phyloP scores from a whole-genome alignment of 1,140 invertebrate genomes.

The Oscheius sp. region DNA sequence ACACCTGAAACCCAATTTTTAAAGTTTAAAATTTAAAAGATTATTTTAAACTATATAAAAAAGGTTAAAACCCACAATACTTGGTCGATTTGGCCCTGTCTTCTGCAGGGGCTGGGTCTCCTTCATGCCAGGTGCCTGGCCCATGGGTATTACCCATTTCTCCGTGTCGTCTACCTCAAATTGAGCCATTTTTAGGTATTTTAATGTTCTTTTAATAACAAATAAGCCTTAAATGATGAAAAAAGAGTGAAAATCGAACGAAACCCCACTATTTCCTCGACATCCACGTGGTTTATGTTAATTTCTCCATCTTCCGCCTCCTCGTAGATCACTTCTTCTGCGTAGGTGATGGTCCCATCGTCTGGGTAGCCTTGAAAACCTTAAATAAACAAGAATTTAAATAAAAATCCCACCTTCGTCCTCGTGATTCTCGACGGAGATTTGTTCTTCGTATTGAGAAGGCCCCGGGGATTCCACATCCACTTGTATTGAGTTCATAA shows the following conservation, averaged over 20 bases:
- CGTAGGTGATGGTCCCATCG: too few relatives aligned
- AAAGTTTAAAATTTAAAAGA: background rate
- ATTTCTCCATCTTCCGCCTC: background rate
- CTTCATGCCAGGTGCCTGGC: background rate
- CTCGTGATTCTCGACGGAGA: too few relatives aligned
- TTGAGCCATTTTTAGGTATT: too few relatives aligned
- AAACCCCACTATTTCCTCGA: background rate
- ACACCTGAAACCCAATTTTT: background rate
- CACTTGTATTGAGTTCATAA: too few relatives aligned
- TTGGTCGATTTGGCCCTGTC: too few relatives aligned
- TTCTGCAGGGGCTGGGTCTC: too few relatives aligned
- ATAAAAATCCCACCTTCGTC: too few relatives aligned
- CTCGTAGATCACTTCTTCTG: conserved; percentile 1
- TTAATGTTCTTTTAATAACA: too few relatives aligned
- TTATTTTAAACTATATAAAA: background rate
- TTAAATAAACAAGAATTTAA: too few relatives aligned
- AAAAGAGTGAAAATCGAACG: background rate
- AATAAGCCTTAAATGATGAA: background rate
- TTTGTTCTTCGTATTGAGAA: too few relatives aligned
- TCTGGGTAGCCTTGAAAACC: too few relatives aligned
- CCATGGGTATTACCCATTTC: background rate
- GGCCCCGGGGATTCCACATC: too few relatives aligned
- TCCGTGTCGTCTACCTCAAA: background rate
- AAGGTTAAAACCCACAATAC: background rate
- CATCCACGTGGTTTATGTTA: background rate